These are phyloP conservation scores for Trissoscelio sp. DNA, from an alignment of 2,888 invertebrate species.

Conservation along the genomic window DNA sequence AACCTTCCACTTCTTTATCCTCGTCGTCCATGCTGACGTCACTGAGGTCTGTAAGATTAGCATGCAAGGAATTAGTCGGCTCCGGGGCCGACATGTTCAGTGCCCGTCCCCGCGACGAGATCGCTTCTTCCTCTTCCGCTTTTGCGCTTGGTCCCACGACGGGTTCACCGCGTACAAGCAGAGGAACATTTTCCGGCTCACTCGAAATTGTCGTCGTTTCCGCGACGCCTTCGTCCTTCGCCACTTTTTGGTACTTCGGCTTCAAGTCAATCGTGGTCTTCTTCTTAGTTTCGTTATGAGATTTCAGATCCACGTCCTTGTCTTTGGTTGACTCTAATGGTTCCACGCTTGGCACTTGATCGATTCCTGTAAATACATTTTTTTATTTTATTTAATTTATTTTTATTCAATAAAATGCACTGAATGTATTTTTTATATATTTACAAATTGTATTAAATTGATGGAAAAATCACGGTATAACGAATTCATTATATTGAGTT, in stretches of 20 bases:
- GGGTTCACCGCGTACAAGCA: constrained; percentile 71
- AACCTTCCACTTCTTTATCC: constrained; percentile 82
- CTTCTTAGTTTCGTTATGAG: constrained; percentile 75
- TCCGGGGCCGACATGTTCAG: constrained; percentile 79
- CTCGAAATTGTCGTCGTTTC: constrained; percentile 83
- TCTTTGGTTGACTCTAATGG: constrained; percentile 71
- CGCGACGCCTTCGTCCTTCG: constrained; percentile 71
- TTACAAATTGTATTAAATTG: too few species aligned
- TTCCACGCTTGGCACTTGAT: constrained; percentile 71
- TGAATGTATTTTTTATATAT: too few species aligned
- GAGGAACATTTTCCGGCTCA: constrained; percentile 65
- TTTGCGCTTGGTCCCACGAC: constrained; percentile 19
- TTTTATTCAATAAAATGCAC: too few species aligned
- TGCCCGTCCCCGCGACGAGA: constrained; percentile 77
- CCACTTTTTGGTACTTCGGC: constrained; percentile 75
- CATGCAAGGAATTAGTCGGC: constrained; percentile 79
- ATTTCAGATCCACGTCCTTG: constrained; percentile 69
- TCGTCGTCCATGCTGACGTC: constrained; percentile 91
- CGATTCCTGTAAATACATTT: constrained; percentile 54
- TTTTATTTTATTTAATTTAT: neutral
- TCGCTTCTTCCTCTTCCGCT: constrained; percentile 59
- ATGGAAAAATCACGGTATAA: too few species aligned
- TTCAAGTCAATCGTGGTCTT: constrained; percentile 77
- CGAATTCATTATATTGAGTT: too few species aligned
- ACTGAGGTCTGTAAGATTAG: constrained; percentile 87